A percentile compares a stretch with the other conserved stretches of the same genome.
These are phyloP conservation scores for Stenotaenia linearis DNA, from an alignment of 2,888 invertebrate species.

Conservation along the genomic window DNA sequence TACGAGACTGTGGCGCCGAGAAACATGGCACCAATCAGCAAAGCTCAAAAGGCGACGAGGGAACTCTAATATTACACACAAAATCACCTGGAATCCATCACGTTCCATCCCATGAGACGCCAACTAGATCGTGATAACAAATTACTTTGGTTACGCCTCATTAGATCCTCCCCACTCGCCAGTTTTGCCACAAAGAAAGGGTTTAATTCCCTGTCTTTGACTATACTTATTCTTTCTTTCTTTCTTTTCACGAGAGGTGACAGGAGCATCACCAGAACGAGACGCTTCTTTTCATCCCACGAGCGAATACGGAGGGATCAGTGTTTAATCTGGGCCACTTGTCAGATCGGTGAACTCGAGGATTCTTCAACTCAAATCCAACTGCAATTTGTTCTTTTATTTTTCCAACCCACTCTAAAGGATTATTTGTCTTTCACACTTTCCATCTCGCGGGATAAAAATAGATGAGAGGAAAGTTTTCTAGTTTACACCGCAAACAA, in stretches of 20 bases:
- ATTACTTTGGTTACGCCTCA: conserved; percentile 24
- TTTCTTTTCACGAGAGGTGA: not conserved
- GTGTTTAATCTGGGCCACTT: conserved; percentile 26
- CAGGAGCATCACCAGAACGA: not conserved
- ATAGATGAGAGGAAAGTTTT: not conserved
- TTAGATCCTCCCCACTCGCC: not conserved
- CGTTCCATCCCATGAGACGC: conserved; percentile 11
- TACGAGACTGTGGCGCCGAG: conserved; percentile 1
- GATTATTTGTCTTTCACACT: conserved; percentile 26
- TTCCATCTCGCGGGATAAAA: not conserved
- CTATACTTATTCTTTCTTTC: not conserved
- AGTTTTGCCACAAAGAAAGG: not conserved
- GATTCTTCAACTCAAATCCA: conserved; percentile 19
- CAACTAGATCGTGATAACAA: conserved; percentile 8
- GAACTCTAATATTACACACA: conserved; percentile 23
- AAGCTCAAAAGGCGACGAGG: conserved; percentile 20
- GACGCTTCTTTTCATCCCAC: conserved; percentile 15
- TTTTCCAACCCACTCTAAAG: not conserved
- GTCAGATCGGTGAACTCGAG: conserved; percentile 12
- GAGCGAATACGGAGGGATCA: not conserved
- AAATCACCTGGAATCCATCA: conserved; percentile 26
- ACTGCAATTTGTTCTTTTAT: conserved; percentile 21
- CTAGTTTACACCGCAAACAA: not conserved
- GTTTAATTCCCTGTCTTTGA: not conserved
- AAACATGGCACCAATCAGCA: conserved; percentile 24